Percentiles rank a stretch among this genome's conserved stretches.
These are phyloP conservation scores for Carassius gibelio DNA, from an alignment of 2,113 vertebrate genomes.

Conservation along the genomic window DNA sequence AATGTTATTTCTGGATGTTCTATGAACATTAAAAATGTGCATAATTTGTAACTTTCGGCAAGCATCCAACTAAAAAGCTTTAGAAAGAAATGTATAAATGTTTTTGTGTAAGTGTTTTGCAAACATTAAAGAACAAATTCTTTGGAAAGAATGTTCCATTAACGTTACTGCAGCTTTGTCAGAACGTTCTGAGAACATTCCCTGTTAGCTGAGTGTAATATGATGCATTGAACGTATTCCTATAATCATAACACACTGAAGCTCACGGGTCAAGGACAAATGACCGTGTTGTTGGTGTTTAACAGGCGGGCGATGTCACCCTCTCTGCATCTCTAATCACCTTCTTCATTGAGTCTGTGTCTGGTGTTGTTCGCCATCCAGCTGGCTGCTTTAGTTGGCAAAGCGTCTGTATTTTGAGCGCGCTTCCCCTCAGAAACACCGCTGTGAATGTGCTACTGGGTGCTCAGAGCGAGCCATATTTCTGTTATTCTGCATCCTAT, in stretches of 20 bases:
- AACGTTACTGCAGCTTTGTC: not conserved
- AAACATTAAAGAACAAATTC: not conserved
- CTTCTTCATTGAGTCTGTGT: slow-evolving; percentile 53
- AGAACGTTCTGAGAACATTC: not conserved
- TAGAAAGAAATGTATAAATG: no score
- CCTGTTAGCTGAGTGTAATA: not conserved
- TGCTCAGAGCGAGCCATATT: slow-evolving; percentile 58
- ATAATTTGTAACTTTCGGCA: no score
- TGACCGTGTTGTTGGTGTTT: slow-evolving; percentile 56
- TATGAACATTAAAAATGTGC: no score
- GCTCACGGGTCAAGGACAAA: slow-evolving; percentile 40
- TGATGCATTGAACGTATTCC: not conserved
- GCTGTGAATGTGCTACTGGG: slow-evolving; percentile 68
- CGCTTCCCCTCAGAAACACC: slow-evolving; percentile 63
- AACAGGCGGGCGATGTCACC: slow-evolving; percentile 50
- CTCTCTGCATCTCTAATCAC: slow-evolving; percentile 55
- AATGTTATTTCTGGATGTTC: no score
- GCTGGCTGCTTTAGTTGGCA: slow-evolving; percentile 64
- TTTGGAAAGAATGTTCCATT: not conserved
- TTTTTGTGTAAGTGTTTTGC: not conserved
- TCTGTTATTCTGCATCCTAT: not conserved
- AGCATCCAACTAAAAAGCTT: no score
- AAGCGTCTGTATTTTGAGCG: slow-evolving; percentile 67
- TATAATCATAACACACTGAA: not conserved
- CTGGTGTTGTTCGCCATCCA: slow-evolving; percentile 47